Conservation (phyloP, 2,888 invertebrate species). For the Molanna angustata region DNA sequence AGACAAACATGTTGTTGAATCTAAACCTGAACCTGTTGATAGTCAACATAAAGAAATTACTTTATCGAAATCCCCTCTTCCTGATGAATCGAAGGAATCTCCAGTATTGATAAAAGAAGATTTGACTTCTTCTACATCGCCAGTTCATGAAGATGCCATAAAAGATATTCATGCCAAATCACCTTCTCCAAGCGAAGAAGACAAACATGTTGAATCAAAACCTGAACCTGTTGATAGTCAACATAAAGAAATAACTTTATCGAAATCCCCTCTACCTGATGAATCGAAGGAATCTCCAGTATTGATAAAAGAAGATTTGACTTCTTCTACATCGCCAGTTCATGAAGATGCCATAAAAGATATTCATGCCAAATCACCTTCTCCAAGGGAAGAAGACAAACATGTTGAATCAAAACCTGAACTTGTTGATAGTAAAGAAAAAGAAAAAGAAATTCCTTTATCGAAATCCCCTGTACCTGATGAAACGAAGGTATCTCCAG, state of each 20-base stretch:
- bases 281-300: neutral
- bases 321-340: neutral
- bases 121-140: too few relatives aligned
- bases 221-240: neutral
- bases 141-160: neutral
- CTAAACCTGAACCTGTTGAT: neutral
- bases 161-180: neutral
- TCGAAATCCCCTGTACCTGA: neutral
- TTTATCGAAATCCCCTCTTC: neutral
- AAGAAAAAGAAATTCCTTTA: too few relatives aligned
- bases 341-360: neutral
- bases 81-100: neutral
- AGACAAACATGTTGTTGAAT: too few relatives aligned
- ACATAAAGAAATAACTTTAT: neutral
- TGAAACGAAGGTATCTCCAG: too few relatives aligned
- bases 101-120: neutral
- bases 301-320: neutral
- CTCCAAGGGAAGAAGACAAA: neutral
- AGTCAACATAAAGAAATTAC: neutral
- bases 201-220: neutral
- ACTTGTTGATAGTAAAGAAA: too few relatives aligned
- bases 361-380: neutral
- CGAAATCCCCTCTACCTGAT: neutral
- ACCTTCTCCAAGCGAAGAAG: neutral
- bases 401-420: too few relatives aligned